Percentiles rank a stretch among this genome's conserved stretches.
These are phyloP conservation scores for Prolemur simus DNA, from an alignment of 2,113 vertebrate genomes.

Conservation along the genomic window DNA sequence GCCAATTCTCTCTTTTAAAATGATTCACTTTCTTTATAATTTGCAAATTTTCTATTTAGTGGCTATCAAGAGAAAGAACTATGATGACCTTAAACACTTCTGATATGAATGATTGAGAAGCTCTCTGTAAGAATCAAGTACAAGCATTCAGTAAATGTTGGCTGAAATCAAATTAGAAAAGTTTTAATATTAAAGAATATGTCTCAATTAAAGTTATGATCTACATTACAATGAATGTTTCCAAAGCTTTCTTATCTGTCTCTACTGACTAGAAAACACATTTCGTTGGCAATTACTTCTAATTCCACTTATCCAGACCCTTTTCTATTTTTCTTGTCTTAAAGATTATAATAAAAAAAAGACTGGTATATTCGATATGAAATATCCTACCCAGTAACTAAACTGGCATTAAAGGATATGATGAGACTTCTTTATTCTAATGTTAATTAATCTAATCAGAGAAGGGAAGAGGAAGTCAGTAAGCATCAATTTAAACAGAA, in stretches of 20 bases:
- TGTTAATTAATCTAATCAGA: neutral
- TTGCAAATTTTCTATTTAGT: neutral
- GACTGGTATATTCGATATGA: neutral
- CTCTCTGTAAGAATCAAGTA: constrained; percentile 8
- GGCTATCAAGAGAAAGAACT: constrained; percentile 8
- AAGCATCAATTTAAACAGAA: constrained; percentile 7
- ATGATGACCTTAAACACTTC: neutral
- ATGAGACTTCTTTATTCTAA: neutral
- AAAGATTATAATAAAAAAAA: neutral
- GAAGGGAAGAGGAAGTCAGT: neutral
- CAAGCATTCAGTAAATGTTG: neutral
- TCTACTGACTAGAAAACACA: constrained; percentile 8
- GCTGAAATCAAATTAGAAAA: constrained; percentile 23
- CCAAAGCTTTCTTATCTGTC: neutral
- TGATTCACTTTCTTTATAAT: constrained; percentile 8
- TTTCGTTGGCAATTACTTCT: neutral
- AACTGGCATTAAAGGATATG: neutral
- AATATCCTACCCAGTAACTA: neutral
- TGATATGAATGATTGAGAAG: constrained; percentile 4
- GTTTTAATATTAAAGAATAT: neutral
- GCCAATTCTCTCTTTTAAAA: constrained; percentile 46
- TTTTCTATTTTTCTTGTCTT: neutral
- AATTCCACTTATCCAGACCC: neutral
- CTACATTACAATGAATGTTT: neutral
- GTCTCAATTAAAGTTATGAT: neutral